These are phyloP conservation scores for Cantharis rustica DNA, from an alignment of 2,888 invertebrate species.

Conservation along the genomic window DNA sequence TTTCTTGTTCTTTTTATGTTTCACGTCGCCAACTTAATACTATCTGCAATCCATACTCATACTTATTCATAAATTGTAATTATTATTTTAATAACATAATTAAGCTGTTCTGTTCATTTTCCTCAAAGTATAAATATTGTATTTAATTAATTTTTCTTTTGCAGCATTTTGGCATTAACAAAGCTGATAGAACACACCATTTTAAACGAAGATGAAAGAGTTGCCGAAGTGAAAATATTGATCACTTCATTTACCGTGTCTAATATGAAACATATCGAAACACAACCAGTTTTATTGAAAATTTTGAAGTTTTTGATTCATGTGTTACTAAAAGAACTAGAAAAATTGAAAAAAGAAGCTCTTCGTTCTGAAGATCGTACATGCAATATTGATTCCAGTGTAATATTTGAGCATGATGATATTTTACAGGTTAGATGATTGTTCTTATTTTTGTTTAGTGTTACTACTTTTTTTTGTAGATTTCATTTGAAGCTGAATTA, in stretches of 20 bases:
- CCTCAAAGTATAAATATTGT: not conserved
- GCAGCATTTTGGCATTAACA: conserved; percentile 29
- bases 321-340: conserved; percentile 4
- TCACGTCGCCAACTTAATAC: too few species aligned
- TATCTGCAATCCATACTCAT: too few species aligned
- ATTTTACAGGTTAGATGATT: not conserved
- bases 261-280: not conserved
- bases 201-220: conserved; percentile 24
- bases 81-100: too few species aligned
- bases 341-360: not conserved
- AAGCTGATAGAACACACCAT: conserved; percentile 29
- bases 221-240: conserved; percentile 18
- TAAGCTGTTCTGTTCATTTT: too few species aligned
- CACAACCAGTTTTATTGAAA: conserved; percentile 16
- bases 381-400: not conserved
- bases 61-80: too few species aligned
- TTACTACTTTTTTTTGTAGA: not conserved
- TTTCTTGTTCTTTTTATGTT: too few species aligned
- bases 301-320: conserved; percentile 14
- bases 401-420: not conserved
- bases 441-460: not conserved
- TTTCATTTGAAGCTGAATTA: not conserved
- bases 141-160: conserved; percentile 2
- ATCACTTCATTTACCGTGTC: not conserved
- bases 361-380: not conserved